A percentile compares a stretch with the other conserved stretches of the same genome.
phyloP scores from a whole-genome alignment of 1,140 invertebrate species.

The Lepidurus couesii region DNA sequence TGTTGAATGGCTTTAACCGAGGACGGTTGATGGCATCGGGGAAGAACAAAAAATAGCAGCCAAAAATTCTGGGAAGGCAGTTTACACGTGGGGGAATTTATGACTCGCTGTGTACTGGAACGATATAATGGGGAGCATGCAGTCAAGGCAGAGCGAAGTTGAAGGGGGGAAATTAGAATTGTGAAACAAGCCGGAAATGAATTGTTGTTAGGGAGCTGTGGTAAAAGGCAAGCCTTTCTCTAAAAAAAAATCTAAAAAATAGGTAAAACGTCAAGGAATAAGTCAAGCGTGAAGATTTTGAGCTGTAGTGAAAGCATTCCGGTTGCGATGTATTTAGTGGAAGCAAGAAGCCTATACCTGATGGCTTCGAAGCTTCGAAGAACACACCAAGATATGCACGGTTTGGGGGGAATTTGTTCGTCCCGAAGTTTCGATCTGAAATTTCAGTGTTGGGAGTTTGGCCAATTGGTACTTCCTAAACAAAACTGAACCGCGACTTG shows the following conservation, averaged over 20 bases:
- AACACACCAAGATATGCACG: no score
- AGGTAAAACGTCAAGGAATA: neutral
- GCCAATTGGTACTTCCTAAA: no score
- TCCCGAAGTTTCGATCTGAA: no score
- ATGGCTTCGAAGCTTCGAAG: no score
- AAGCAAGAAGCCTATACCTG: no score
- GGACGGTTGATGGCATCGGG: neutral
- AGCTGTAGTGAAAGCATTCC: neutral
- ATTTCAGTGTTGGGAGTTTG: no score
- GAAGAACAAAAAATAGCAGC: neutral
- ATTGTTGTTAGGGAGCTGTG: neutral
- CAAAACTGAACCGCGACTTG: no score
- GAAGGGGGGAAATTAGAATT: neutral
- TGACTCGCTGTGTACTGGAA: slow-evolving; percentile 2
- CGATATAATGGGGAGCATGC: neutral
- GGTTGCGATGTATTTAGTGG: neutral
- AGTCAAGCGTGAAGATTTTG: neutral
- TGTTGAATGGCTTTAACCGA: neutral
- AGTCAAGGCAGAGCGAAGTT: neutral
- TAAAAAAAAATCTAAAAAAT: neutral
- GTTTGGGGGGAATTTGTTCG: no score
- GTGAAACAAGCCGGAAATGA: slow-evolving; percentile 13
- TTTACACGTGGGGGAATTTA: slow-evolving; percentile 12
- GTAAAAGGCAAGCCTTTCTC: neutral
- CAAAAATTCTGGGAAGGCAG: neutral